Percentiles rank a stretch among this genome's conserved stretches.
Evolutionary conservation across 2,113 vertebrate genomes (phyloP).

Genomic region (Menura novaehollandiae): DNA sequence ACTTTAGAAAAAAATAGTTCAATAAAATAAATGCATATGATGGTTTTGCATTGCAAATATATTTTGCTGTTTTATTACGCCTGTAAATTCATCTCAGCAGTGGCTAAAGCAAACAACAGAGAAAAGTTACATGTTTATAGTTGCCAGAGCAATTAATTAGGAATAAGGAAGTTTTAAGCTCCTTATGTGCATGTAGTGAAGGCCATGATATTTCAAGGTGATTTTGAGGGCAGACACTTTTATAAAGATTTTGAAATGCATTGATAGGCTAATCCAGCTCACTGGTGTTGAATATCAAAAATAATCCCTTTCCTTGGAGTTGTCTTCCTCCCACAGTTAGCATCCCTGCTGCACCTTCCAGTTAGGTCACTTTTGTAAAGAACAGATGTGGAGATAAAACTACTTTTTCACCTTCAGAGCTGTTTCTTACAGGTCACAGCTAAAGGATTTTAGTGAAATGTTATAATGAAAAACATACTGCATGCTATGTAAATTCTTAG

Average conservation of each 20-base stretch:
- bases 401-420: neutral
- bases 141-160: neutral
- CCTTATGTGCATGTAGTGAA: neutral
- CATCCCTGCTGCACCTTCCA: neutral
- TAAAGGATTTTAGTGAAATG: neutral
- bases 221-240: neutral
- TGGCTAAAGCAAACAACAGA: neutral
- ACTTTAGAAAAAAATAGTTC: neutral
- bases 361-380: neutral
- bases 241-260: neutral
- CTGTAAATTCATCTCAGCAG: neutral
- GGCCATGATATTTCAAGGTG: neutral
- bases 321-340: neutral
- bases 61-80: neutral
- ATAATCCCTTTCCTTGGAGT: neutral
- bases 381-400: neutral
- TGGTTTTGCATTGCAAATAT: neutral
- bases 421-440: neutral
- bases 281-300: neutral
- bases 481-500: neutral
- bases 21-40: neutral
- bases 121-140: neutral
- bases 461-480: neutral
- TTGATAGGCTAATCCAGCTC: neutral
- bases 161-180: neutral